Conservation (phyloP, 2,797 vertebrate species). For the Poeciliopsis infans region DNA sequence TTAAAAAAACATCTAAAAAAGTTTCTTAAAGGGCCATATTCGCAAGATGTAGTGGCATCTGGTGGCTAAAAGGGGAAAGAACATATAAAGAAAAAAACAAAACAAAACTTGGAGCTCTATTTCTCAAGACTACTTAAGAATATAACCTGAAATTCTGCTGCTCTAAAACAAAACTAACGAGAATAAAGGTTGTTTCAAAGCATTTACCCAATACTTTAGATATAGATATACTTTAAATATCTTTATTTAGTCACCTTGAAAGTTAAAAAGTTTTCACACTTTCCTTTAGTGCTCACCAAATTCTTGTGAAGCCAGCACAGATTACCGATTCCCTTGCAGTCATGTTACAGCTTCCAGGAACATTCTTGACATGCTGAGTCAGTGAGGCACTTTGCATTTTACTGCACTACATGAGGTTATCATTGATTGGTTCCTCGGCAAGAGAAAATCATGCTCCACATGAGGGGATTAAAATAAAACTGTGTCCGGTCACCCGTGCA, state of each 20-base stretch:
- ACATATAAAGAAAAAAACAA: not conserved
- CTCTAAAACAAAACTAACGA: not conserved
- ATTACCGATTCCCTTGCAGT: not conserved
- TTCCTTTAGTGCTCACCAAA: not conserved
- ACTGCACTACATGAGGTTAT: slow-evolving; percentile 13
- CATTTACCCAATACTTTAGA: not conserved
- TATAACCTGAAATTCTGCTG: not conserved
- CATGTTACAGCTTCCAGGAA: not conserved
- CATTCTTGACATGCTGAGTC: slow-evolving; percentile 9
- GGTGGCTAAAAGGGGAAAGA: not conserved
- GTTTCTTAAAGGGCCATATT: not conserved
- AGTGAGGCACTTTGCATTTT: slow-evolving; percentile 7
- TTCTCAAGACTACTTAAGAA: not conserved
- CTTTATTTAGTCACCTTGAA: not conserved
- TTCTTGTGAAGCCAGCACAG: not conserved
- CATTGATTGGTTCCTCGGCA: slow-evolving; percentile 32
- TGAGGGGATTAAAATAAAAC: slow-evolving; percentile 26
- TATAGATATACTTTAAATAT: not conserved
- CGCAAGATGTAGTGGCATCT: not conserved
- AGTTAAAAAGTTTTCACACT: not conserved
- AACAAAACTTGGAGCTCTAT: not conserved
- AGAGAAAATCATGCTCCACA: slow-evolving; percentile 6
- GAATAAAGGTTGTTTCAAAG: not conserved
- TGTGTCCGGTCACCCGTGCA: slow-evolving; percentile 10
- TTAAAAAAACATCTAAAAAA: not conserved